Base-by-base conservation (phyloP, 2,797 vertebrate species). In the Menidia menidia region DNA sequence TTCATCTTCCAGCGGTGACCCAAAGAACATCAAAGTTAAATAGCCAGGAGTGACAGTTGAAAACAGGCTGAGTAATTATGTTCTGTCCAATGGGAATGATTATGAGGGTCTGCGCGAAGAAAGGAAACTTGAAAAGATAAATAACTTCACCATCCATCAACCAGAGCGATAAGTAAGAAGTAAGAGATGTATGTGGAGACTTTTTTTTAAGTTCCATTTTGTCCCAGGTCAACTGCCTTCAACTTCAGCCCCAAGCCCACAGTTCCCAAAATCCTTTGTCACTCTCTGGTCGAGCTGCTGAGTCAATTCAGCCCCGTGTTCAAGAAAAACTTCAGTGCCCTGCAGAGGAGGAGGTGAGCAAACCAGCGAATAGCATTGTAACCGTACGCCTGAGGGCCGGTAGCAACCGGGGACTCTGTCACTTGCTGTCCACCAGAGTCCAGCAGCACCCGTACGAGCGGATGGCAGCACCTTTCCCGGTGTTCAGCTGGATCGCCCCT, bases 191-290 rank as follows among this genome's bases (percentile, higher is more conserved):
- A 25, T 25, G 25, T 25, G 25, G 1, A 25, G 25, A 25, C 25
- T 25, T 25, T 25, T 25, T 25, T 25, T 25, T 25, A 25, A 25
- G 25, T 25, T 25, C 2, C 25, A 25, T 25, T 25, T 25, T 25
- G 5, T 70, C 87, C 4, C 88, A 99, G 97, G 82, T 99, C 97
- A 35, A 96, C 96, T 5, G 94, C 96, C 1, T 98, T 97, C 83
- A 95, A 86, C 83, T 99, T 99, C 88, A 98, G 96, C 86, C 97
- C 97, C 51, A 98, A 97, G 85, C 97, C 97, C 56, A 96, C 96
- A 68, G 94, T 91, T 78, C 96, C 97, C 81, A 97, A 95, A 82
- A 94, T 95, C 92, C 94, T 97, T 75, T 96, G 96, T 92, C 97
- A 98, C 92, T 97, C 97, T 87, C 89, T 99, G 60, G 95, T 98